Evolutionary conservation across 2,797 vertebrate species (phyloP), one percentile per base, ranked within the genome.

Genomic region (Pseudopleuronectes americanus): DNA sequence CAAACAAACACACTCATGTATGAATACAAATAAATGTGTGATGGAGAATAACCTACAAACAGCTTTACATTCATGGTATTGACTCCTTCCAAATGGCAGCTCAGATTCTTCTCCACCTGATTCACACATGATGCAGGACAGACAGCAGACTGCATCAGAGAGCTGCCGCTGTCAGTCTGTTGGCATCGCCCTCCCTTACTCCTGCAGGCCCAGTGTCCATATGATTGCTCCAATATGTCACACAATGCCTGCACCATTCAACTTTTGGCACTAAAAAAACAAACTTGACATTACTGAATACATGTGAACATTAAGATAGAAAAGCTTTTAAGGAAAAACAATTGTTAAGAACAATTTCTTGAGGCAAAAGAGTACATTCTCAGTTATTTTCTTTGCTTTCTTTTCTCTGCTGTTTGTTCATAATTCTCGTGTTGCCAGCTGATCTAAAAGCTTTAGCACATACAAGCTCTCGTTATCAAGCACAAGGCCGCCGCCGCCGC

Each of bases 161-260:
- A 74, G 58, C 68, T 53, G 48, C 28, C 48, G 49, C 17, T 26
- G 43, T 83, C 83, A 49, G 58, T 47, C 49, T 75, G 64, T 62
- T 86, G 86, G 74, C 81, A 73, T 49, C 0, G 22, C 31, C 43
- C 5, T 51, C 55, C 71, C 51, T 47, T 58, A 56, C 76, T 84
- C 87, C 72, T 63, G 64, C 71, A 55, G 41, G 78, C 66, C 54
- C n/a, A 14, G 51, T n/a, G 67, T 81, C 78, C 73, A 71, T 47
- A 68, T 70, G 61, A 81, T 65, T 26, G 45, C 8, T 3, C 47
- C 79, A 64, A 33, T 84, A 74, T 84, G 68, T 85, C 57, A 59
- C 69, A 68, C 8, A 45, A 62, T 24, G 12, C 24, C 54, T 9
- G 45, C 36, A 65, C 53, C 33, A 0, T 36, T 58, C 21, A 49